These are phyloP conservation scores for Leptatherina wallacei DNA, from an alignment of 2,797 vertebrate genomes.

Conservation along the genomic window DNA sequence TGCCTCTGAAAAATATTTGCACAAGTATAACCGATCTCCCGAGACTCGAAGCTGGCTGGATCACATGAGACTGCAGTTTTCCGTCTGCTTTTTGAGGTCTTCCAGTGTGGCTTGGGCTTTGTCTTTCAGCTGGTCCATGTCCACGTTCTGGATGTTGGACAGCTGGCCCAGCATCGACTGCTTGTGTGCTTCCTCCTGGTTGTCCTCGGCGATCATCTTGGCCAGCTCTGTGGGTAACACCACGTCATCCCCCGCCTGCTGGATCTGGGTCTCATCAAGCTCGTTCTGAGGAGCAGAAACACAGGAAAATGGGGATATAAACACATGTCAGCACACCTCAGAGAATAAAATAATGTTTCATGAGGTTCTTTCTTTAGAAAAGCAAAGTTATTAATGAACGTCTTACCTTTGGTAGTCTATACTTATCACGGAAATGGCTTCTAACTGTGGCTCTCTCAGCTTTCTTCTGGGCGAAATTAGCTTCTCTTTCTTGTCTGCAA, in stretches of 20 bases:
- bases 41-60: conserved; percentile 22
- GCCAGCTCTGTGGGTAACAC: conserved; percentile 94
- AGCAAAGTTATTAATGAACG: not conserved
- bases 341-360: not conserved
- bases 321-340: not conserved
- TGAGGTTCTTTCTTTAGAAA: not conserved
- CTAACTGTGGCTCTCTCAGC: conserved; percentile 94
- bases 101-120: conserved; percentile 95
- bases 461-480: conserved; percentile 92
- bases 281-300: conserved; percentile 85
- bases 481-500: conserved; percentile 92
- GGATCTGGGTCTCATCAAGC: conserved; percentile 92
- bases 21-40: conserved; percentile 48
- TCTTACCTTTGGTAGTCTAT: conserved; percentile 93
- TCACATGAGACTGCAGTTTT: conserved; percentile 96
- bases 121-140: conserved; percentile 95
- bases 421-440: conserved; percentile 96
- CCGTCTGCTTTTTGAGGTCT: conserved; percentile 95
- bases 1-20: conserved; percentile 63
- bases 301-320: not conserved
- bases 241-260: conserved; percentile 92
- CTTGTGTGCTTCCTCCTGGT: conserved; percentile 92
- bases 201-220: conserved; percentile 98
- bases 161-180: conserved; percentile 94
- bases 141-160: conserved; percentile 93